These are phyloP conservation scores for Ostrea edulis DNA, from an alignment of 1,140 invertebrate genomes.

Conservation along the genomic window DNA sequence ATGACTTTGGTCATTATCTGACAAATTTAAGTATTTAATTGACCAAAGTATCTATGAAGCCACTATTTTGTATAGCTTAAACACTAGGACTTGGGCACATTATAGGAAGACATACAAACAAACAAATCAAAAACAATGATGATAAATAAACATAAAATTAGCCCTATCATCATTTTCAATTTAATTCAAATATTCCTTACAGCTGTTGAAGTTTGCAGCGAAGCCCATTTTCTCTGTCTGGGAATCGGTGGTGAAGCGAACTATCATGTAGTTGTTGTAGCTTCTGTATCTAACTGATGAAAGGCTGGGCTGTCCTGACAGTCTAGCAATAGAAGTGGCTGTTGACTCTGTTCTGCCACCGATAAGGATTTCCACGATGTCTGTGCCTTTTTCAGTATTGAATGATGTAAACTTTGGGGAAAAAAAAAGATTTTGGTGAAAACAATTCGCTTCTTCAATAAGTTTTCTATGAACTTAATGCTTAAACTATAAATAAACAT, in stretches of 20 bases:
- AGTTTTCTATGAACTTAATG: background rate
- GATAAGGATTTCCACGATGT: constrained; percentile 96
- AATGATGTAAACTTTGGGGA: constrained; percentile 96
- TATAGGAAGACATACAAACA: too few relatives aligned
- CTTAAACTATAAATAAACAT: background rate
- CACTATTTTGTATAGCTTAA: too few relatives aligned
- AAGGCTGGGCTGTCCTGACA: constrained; percentile 92
- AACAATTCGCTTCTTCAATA: background rate
- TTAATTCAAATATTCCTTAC: constrained; percentile 34
- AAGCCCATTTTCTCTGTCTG: constrained; percentile 53
- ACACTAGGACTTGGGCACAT: too few relatives aligned
- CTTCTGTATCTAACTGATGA: constrained; percentile 91
- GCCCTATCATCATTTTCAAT: too few relatives aligned
- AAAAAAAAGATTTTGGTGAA: background rate
- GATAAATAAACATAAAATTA: too few relatives aligned
- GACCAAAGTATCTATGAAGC: too few relatives aligned
- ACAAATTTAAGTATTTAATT: too few relatives aligned
- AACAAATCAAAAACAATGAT: too few relatives aligned
- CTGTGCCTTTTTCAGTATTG: constrained; percentile 97
- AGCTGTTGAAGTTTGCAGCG: constrained; percentile 46
- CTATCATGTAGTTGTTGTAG: constrained; percentile 98
- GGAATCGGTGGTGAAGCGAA: constrained; percentile 96
- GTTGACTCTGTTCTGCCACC: constrained; percentile 97
- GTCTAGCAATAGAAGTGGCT: constrained; percentile 92
- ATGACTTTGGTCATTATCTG: too few relatives aligned